Evolutionary conservation across 2,797 vertebrate genomes (phyloP).

Genomic region (Vireo griseus): DNA sequence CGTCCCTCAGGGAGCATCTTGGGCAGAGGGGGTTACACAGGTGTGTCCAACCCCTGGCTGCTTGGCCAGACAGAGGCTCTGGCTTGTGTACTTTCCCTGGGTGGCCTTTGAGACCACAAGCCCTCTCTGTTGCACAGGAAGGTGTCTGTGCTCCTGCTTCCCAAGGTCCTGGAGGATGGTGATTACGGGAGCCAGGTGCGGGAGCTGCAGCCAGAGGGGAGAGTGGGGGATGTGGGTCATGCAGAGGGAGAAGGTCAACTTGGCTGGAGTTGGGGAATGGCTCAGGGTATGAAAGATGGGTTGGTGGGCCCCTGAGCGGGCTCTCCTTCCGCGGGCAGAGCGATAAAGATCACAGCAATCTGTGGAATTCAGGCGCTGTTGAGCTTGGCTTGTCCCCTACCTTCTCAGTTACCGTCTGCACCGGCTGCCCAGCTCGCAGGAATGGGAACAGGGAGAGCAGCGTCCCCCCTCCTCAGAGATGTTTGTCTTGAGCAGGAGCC

Average conservation of each 20-base stretch:
- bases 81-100: neutral
- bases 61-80: neutral
- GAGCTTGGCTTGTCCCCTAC: constrained; percentile 16
- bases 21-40: neutral
- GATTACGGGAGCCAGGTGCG: neutral
- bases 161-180: neutral
- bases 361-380: constrained; percentile 16
- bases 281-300: neutral
- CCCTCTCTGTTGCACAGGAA: neutral
- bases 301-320: neutral
- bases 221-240: neutral
- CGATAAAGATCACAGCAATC: neutral
- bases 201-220: neutral
- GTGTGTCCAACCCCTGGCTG: rapidly evolving
- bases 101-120: neutral
- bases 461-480: neutral
- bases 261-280: neutral
- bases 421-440: neutral
- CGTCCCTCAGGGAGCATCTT: neutral
- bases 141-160: neutral
- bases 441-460: neutral
- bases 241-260: neutral
- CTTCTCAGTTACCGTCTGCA: neutral
- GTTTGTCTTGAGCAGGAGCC: constrained; percentile 35
- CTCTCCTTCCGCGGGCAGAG: neutral